Evolutionary conservation across 2,113 vertebrate species (phyloP).

Genomic region (Athene cunicularia): DNA sequence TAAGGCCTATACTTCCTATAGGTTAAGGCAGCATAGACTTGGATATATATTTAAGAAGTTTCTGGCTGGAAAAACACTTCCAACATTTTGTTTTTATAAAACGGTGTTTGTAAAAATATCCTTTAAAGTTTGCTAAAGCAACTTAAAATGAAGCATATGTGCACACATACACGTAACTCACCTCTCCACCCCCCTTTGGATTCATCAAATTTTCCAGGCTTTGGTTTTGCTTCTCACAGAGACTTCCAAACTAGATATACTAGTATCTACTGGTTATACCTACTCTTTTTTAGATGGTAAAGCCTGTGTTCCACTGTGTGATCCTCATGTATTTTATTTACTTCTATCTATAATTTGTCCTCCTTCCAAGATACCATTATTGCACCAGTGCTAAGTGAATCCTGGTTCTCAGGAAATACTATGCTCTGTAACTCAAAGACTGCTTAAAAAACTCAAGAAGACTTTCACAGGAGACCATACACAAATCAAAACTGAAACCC

Average conservation of each 20-base stretch:
- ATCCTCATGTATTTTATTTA: not conserved
- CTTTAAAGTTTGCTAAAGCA: not conserved
- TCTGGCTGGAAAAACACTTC: not conserved
- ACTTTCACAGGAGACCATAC: not conserved
- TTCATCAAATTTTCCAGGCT: not conserved
- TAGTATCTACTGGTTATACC: not conserved
- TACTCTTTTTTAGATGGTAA: not conserved
- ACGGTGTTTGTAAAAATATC: not conserved
- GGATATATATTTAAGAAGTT: not conserved
- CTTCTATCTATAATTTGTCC: not conserved
- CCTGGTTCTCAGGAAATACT: not conserved
- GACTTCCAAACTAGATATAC: not conserved
- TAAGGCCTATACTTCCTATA: not conserved
- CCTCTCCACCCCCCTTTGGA: not conserved
- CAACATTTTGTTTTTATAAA: not conserved
- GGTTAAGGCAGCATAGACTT: not conserved
- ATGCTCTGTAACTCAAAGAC: not conserved
- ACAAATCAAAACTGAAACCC: not conserved
- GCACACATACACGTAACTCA: not conserved
- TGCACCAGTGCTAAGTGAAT: not conserved
- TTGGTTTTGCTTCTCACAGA: not conserved
- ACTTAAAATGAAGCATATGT: not conserved
- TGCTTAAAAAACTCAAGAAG: not conserved
- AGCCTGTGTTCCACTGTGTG: not conserved
- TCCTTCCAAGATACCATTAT: not conserved